Evolutionary conservation across 2,888 invertebrate species (phyloP), one percentile per base, ranked within the genome.

Genomic region (Caenorhabditis sinica): DNA sequence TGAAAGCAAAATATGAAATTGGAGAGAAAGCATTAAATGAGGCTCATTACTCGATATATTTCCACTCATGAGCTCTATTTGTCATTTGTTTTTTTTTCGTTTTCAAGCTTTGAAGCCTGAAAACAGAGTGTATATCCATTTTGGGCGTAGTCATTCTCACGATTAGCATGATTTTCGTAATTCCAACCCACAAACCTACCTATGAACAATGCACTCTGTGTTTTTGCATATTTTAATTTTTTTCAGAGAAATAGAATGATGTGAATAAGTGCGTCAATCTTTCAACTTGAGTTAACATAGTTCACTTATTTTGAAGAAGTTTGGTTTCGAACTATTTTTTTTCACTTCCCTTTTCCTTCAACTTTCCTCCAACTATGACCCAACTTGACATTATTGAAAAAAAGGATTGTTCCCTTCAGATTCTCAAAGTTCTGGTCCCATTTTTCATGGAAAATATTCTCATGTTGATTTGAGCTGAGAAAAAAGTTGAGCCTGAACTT

Each of bases 31-130:
- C 28, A 23, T 36, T 25, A 79, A 79, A 79, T 63, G 71, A 79
- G 56, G 79, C 71, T 33, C 56, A 79, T 79, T 79, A 79, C 15
- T 20, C n/a, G 30, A 4, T 9, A 45, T 15, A 63, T 61, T 60
- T 40, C n/a, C 11, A 65, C 79, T 65, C 63, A 69, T 79, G 63
- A 79, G 79, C 79, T 28, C 51, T 65, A 72, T 72, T 79, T 65
- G 65, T 53, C 43, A 79, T 71, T 79, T 72, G 71, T 79, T 71
- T 79, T 71, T 76, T 56, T 45, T 28, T 28, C 53, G 11, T 25
- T 17, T 11, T 58, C 25, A 33, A 8, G 15, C n/a, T 6, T 20
- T 17, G 40, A 40, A 58, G 28, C 8, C 9, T 43, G 9, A 79
- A 61, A 79, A 56, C 45, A 63, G 49, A 71, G 28, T 61, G 33